A percentile compares a stretch with the other conserved stretches of the same genome.
phyloP scores from a whole-genome alignment of 2,888 invertebrate species.

The Junonia oenone region DNA sequence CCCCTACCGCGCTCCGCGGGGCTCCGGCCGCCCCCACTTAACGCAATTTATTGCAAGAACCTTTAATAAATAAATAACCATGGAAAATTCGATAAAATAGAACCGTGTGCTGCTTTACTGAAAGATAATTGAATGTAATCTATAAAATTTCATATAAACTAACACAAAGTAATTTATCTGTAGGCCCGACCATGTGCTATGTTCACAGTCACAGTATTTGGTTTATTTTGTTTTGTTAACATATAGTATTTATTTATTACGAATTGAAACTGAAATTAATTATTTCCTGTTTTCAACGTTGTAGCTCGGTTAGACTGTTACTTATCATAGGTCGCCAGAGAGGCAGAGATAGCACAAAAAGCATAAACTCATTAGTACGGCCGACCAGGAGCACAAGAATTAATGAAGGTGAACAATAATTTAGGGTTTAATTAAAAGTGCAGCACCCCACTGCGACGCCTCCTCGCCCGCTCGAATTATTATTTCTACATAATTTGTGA shows the following conservation, averaged over 20 bases:
- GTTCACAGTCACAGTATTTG: too few relatives aligned
- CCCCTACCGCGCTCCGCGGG: constrained; percentile 69
- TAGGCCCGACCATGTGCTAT: too few relatives aligned
- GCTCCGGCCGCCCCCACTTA: constrained; percentile 74
- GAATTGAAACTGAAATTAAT: background rate
- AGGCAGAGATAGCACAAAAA: constrained; percentile 60
- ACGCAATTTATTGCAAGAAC: constrained; percentile 76
- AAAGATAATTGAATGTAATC: background rate
- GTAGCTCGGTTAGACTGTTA: background rate
- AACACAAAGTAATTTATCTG: too few relatives aligned
- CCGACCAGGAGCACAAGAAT: constrained; percentile 71
- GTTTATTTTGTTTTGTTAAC: background rate
- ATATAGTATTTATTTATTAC: background rate
- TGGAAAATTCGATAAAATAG: constrained; percentile 77
- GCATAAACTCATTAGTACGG: constrained; percentile 73
- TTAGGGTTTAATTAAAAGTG: constrained; percentile 79
- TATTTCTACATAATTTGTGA: constrained; percentile 75
- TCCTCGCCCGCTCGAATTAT: constrained; percentile 56
- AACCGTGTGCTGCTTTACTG: constrained; percentile 42
- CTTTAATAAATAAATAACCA: constrained; percentile 78
- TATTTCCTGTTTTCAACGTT: background rate
- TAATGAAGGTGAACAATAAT: constrained; percentile 79
- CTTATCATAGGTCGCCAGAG: constrained; percentile 6
- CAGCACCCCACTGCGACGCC: constrained; percentile 65
- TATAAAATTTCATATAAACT: background rate